Conservation (phyloP, 2,797 vertebrate genomes). For the Helicolenus hilgendorfi region DNA sequence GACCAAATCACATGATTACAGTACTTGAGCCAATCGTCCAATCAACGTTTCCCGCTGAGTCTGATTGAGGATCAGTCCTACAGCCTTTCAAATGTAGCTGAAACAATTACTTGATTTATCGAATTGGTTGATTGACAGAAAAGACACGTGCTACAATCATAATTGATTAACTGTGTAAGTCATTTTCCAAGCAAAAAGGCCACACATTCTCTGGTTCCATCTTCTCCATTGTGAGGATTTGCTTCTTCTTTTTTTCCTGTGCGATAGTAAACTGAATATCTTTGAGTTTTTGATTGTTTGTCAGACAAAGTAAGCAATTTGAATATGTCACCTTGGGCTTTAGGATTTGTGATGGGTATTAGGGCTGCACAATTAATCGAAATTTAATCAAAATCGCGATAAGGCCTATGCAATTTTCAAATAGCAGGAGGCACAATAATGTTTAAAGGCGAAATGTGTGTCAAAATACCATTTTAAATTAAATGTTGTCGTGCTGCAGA, state of each 20-base stretch:
- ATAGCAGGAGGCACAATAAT: too few species aligned
- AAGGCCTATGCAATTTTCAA: too few species aligned
- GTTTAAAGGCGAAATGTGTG: too few species aligned
- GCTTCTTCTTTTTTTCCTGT: not conserved
- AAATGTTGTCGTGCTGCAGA: too few species aligned
- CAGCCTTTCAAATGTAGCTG: not conserved
- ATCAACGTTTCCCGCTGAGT: not conserved
- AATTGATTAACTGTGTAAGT: not conserved
- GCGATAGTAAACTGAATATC: not conserved
- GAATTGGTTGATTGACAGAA: not conserved
- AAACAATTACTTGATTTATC: not conserved
- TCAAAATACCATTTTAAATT: too few species aligned
- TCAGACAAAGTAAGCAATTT: not conserved
- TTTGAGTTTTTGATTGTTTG: not conserved
- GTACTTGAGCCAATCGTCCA: not conserved
- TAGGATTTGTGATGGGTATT: not conserved
- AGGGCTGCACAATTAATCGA: too few species aligned
- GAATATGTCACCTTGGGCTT: not conserved
- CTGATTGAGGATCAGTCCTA: not conserved
- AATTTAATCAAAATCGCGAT: too few species aligned
- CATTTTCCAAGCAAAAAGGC: not conserved
- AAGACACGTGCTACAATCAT: not conserved
- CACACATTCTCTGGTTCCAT: not conserved
- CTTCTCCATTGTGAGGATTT: not conserved
- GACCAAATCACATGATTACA: conserved; percentile 1